Percentiles rank a stretch among this genome's conserved stretches.
These are phyloP conservation scores for Drosophila neonasuta DNA, from an alignment of 2,888 invertebrate species.

Conservation along the genomic window DNA sequence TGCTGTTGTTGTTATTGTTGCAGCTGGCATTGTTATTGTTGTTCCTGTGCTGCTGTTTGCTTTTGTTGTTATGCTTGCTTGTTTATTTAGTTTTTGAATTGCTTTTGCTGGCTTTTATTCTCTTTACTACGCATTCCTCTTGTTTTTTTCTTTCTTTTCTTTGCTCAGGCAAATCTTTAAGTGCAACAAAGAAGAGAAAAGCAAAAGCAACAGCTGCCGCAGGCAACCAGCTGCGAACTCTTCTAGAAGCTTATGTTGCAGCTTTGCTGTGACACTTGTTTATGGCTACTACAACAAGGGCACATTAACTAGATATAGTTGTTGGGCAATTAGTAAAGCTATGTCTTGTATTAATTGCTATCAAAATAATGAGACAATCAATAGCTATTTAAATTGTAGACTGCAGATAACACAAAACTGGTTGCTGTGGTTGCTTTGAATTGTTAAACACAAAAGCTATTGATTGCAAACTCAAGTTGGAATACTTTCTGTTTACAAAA, in stretches of 20 bases:
- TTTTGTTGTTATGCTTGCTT: conserved; percentile 37
- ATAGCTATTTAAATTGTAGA: too few species aligned
- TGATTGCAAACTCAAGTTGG: neutral
- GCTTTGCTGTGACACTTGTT: conserved; percentile 23
- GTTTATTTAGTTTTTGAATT: conserved; percentile 51
- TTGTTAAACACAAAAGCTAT: neutral
- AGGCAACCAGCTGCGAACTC: neutral
- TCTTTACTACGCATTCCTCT: conserved; percentile 6
- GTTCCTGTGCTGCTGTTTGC: conserved; percentile 11
- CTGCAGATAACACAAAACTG: too few species aligned
- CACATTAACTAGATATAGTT: neutral
- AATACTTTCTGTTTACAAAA: conserved; percentile 6
- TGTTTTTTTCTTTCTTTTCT: conserved; percentile 32
- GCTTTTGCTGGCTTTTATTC: conserved; percentile 34
- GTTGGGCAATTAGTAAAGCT: neutral
- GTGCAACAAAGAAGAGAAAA: conserved; percentile 32
- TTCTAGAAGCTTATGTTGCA: conserved; percentile 16
- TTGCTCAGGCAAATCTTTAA: conserved; percentile 44
- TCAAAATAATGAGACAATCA: neutral
- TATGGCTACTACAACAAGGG: neutral
- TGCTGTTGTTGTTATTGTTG: conserved; percentile 34
- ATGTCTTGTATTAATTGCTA: neutral
- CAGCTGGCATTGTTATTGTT: conserved; percentile 32
- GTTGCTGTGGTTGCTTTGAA: neutral
- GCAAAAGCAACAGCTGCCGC: conserved; percentile 14